Evolutionary conservation across 2,113 vertebrate species (phyloP).

Genomic region (Pterocles orientalis): DNA sequence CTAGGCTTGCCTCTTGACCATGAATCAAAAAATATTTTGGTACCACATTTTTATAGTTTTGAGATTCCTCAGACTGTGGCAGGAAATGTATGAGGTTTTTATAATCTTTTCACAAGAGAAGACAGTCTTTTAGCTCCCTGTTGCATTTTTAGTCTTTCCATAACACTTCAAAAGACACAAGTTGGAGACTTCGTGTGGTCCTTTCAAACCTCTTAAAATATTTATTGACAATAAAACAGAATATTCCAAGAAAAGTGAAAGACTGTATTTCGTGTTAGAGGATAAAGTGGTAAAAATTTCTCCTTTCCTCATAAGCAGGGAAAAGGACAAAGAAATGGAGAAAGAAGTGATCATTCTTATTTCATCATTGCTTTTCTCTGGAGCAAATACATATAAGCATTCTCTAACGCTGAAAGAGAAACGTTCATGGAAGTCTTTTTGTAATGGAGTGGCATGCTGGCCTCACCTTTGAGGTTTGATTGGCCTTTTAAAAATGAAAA

Average conservation of each 20-base stretch:
- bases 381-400: not conserved
- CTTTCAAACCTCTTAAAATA: not conserved
- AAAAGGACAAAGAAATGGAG: not conserved
- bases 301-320: not conserved
- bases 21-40: not conserved
- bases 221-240: not conserved
- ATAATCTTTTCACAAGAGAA: not conserved
- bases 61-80: not conserved
- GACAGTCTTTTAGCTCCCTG: not conserved
- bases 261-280: not conserved
- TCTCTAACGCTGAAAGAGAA: not conserved
- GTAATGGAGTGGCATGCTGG: accelerated
- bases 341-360: not conserved
- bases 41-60: not conserved
- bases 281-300: not conserved
- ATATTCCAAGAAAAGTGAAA: not conserved
- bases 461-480: not conserved
- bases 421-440: not conserved
- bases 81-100: not conserved
- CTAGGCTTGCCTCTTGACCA: not conserved
- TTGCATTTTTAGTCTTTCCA: not conserved
- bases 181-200: not conserved
- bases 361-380: not conserved
- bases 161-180: not conserved
- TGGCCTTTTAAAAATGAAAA: not conserved